Evolutionary conservation across 2,797 vertebrate genomes (phyloP).

Genomic region (Simalia tracyae): DNA sequence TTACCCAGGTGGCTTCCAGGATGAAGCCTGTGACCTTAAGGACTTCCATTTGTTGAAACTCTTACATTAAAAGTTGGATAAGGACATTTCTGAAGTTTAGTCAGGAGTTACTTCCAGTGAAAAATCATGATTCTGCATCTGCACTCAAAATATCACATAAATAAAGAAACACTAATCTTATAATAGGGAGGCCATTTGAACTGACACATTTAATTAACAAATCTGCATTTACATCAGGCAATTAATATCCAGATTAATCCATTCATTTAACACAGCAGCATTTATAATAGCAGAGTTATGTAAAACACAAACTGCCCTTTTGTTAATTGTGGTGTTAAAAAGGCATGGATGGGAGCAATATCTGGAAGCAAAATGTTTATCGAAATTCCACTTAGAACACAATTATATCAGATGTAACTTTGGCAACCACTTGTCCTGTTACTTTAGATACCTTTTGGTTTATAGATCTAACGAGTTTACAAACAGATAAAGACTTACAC

Average conservation of each 20-base stretch:
- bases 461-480: background rate
- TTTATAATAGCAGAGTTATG: background rate
- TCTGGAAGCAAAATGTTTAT: background rate
- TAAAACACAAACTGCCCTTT: background rate
- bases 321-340: background rate
- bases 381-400: background rate
- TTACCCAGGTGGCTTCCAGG: background rate
- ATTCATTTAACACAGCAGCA: background rate
- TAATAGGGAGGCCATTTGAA: background rate
- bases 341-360: background rate
- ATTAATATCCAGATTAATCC: background rate
- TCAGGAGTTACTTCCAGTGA: background rate
- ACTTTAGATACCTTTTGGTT: background rate
- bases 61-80: background rate
- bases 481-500: background rate
- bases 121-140: background rate
- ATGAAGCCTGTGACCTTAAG: background rate
- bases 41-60: background rate
- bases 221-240: background rate
- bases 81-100: background rate
- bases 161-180: background rate
- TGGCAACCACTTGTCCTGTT: background rate
- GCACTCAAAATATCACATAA: background rate
- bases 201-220: background rate
- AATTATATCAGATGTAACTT: background rate